Evolutionary conservation across 2,888 invertebrate species (phyloP).

Genomic region (Cheilosia impressa): DNA sequence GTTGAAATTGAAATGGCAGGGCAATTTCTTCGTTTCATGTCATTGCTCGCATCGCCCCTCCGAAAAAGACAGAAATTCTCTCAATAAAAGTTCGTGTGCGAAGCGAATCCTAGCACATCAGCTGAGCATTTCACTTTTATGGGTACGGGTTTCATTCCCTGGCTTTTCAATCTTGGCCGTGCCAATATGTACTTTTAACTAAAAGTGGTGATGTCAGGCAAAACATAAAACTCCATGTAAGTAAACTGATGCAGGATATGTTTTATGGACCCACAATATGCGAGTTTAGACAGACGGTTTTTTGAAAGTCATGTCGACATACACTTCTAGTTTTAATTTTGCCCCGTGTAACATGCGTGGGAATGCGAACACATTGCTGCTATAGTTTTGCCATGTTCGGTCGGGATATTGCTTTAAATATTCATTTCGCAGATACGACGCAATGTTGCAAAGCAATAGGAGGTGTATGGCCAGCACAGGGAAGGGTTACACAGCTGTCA

Average conservation of each 20-base stretch:
- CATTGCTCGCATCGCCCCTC: neutral
- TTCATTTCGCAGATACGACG: neutral
- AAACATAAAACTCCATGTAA: constrained; percentile 61
- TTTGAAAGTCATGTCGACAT: constrained; percentile 12
- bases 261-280: constrained; percentile 56
- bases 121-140: constrained; percentile 41
- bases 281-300: constrained; percentile 22
- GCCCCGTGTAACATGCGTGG: constrained; percentile 46
- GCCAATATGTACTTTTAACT: constrained; percentile 11
- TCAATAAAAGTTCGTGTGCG: constrained; percentile 36
- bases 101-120: constrained; percentile 13
- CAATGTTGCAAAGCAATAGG: neutral
- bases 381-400: constrained; percentile 22
- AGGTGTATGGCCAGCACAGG: no score
- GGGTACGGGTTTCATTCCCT: constrained; percentile 33
- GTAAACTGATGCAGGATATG: constrained; percentile 45
- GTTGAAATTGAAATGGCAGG: constrained; percentile 61
- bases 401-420: neutral
- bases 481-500: no score
- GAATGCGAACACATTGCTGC: constrained; percentile 56
- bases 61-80: constrained; percentile 5
- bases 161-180: constrained; percentile 4
- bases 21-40: constrained; percentile 42
- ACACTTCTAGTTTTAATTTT: constrained; percentile 19
- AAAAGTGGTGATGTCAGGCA: constrained; percentile 31